A percentile compares a stretch with the other conserved stretches of the same genome.
Conservation (phyloP, 2,888 invertebrate genomes). For the Heliconius ethilla region DNA sequence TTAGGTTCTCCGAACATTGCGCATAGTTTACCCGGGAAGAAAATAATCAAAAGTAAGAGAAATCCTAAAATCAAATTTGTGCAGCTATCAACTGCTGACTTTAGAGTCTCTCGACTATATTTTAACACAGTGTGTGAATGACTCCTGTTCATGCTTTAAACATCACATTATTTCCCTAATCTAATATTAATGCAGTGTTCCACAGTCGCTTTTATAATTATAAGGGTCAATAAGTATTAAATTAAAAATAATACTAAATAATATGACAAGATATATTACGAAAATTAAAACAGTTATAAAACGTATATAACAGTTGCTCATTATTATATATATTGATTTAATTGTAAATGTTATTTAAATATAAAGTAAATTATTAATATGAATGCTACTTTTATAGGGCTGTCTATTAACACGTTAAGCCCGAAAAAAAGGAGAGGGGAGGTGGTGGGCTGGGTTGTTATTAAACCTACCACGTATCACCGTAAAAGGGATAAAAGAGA, state of each 20-base stretch:
- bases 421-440: no score
- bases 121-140: background rate
- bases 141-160: background rate
- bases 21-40: background rate
- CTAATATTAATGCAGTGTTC: background rate
- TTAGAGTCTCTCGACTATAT: background rate
- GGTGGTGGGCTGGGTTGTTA: no score
- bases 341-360: background rate
- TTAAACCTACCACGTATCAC: no score
- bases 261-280: no score
- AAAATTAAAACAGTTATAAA: background rate
- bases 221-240: background rate
- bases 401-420: no score
- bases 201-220: background rate
- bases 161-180: no score
- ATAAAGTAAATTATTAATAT: background rate
- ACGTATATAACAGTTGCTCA: background rate
- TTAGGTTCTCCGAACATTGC: background rate
- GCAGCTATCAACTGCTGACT: background rate
- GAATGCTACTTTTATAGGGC: background rate
- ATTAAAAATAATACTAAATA: no score
- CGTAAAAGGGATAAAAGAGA: no score
- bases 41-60: no score
- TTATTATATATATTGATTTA: background rate
- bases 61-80: no score